Evolutionary conservation across 2,888 invertebrate genomes (phyloP), one percentile per base, ranked within the genome.

Genomic region (Eledone cirrhosa): DNA sequence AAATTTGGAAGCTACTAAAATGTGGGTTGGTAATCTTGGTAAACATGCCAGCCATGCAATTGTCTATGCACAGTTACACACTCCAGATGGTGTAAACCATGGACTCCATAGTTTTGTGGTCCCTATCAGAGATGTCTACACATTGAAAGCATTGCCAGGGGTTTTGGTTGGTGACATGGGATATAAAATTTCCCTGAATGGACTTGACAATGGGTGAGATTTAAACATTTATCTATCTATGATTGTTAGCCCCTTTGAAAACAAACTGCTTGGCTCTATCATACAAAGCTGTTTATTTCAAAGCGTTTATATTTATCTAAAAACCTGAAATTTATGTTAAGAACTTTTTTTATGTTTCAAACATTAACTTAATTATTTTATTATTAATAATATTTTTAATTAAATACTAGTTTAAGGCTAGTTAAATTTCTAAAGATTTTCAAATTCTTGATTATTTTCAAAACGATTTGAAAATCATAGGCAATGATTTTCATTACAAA

Each of bases 111-210:
- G 94, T 0, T 98, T 98, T 89, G 92, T 97, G n/a, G 95, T 96
- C 22, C 96, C 95, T 0, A 93, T 98, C 81, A 92, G 90, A 33
- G 87, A 90, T 79, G 84, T 86, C 0, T 81, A 81, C 41, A 89
- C 88, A 3, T 82, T 90, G 48, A 80, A 78, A 27, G 82, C 87
- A 0, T 81, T 87, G 87, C 94, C 95, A 0, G 97, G 97, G 0
- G 93, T 98, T 0, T 93, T 93, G 0, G 95, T 97, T 0, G 97
- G 97, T 0, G 98, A 98, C 89, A 93, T 98, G 92, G 98, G 98
- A 0, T 95, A 95, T 90, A 98, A 98, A 91, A 92, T 96, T 67
- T 97, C 96, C 0, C 92, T 97, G 14, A 96, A 98, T 90, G 97
- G 97, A 3, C 91, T 98, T 65, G 98, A 98, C 90, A 98, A 98